phyloP scores from a whole-genome alignment of 1,140 invertebrate genomes.

The Conus ventricosus region DNA sequence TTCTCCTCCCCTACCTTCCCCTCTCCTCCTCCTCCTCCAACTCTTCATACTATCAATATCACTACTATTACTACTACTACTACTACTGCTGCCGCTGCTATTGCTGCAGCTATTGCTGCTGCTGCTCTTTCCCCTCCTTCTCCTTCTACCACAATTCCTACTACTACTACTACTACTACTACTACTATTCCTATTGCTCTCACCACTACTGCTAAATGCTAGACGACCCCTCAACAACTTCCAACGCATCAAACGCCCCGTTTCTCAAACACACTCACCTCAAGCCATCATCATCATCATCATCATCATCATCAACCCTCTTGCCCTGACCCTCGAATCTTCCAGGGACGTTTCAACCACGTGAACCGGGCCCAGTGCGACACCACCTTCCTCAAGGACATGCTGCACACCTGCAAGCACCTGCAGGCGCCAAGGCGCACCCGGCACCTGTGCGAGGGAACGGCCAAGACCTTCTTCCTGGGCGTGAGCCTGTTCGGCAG shows the following conservation, averaged over 20 bases:
- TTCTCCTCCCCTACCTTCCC: too few relatives aligned
- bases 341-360: not conserved
- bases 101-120: too few relatives aligned
- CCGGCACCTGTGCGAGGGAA: not conserved
- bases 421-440: not conserved
- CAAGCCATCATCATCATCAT: not conserved
- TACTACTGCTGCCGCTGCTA: too few relatives aligned
- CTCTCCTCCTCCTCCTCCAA: too few relatives aligned
- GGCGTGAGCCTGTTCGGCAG: not conserved
- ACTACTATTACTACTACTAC: too few relatives aligned
- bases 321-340: not conserved
- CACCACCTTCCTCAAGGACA: not conserved
- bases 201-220: too few relatives aligned
- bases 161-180: too few relatives aligned
- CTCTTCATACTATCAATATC: too few relatives aligned
- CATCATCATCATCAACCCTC: not conserved
- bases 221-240: not conserved
- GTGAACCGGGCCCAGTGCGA: not conserved
- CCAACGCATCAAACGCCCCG: not conserved
- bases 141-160: too few relatives aligned
- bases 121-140: too few relatives aligned
- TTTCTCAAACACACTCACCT: not conserved
- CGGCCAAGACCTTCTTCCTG: not conserved
- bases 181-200: too few relatives aligned
- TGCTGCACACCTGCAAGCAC: not conserved